A percentile compares a stretch with the other conserved stretches of the same genome.
Evolutionary conservation across 2,113 vertebrate genomes (phyloP).

Genomic region (Saguinus imperator): DNA sequence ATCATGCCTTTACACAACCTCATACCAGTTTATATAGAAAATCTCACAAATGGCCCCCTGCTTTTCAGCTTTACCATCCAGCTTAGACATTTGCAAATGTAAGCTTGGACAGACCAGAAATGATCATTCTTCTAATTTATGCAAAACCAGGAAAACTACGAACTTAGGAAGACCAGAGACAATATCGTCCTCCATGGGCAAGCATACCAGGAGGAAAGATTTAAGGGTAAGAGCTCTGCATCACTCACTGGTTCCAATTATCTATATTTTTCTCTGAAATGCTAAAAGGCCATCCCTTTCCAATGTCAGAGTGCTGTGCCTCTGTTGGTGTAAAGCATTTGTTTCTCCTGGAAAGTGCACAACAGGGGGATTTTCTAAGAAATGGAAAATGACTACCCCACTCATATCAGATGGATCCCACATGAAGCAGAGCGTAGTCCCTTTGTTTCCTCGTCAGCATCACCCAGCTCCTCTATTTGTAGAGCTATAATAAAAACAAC

Average conservation of each 20-base stretch:
- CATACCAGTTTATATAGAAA: not conserved
- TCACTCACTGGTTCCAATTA: not conserved
- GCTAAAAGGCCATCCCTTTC: not conserved
- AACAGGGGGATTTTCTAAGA: constrained; percentile 7
- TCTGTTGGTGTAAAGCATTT: not conserved
- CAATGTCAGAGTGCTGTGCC: accelerated
- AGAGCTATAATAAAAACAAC: constrained; percentile 46
- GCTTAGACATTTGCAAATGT: not conserved
- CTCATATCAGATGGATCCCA: not conserved
- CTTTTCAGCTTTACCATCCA: not conserved
- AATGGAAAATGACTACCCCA: not conserved
- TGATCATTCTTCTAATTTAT: not conserved
- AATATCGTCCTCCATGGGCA: not conserved
- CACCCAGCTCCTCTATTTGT: constrained; percentile 42
- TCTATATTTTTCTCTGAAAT: not conserved
- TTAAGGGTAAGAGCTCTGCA: not conserved
- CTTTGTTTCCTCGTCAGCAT: constrained; percentile 57
- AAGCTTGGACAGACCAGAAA: not conserved
- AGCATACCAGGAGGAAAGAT: not conserved
- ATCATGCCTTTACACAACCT: not conserved
- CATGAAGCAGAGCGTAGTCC: constrained; percentile 1
- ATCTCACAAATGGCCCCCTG: not conserved
- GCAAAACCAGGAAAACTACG: not conserved
- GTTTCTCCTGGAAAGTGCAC: not conserved
- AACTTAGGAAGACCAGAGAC: not conserved